phyloP scores from a whole-genome alignment of 92 coral and sea anemone genomes.

The Umimayanthus kanabou region DNA sequence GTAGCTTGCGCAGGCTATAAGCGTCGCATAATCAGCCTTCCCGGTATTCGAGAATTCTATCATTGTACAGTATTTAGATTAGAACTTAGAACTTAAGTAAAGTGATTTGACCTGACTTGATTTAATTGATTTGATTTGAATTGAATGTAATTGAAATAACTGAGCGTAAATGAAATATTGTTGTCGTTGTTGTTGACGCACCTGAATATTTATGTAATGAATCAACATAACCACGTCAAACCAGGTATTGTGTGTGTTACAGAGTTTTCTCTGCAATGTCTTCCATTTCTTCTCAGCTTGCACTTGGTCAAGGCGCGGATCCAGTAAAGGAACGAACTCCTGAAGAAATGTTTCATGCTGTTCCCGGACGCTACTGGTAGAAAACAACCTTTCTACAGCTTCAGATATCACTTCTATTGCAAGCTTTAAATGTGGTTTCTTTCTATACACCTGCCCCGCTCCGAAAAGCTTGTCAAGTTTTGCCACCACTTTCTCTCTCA shows the following conservation, averaged over 20 bases:
- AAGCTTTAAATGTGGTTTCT: neutral
- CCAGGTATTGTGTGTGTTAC: constrained; percentile 6
- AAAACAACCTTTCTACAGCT: neutral
- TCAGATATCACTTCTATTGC: neutral
- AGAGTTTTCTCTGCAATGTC: constrained; percentile 3
- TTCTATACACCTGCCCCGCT: neutral
- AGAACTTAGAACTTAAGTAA: too few species aligned
- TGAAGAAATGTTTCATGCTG: neutral
- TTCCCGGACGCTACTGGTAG: neutral
- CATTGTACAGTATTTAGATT: too few species aligned
- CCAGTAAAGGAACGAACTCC: neutral
- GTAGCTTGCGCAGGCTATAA: too few species aligned
- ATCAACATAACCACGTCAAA: neutral
- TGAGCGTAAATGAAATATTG: too few species aligned
- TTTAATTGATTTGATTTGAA: too few species aligned
- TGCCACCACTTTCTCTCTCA: neutral
- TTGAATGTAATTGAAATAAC: too few species aligned
- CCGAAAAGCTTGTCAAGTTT: neutral
- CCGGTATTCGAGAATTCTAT: too few species aligned
- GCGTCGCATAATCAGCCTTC: too few species aligned
- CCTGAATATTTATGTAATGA: constrained; percentile 21
- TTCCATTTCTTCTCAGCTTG: neutral
- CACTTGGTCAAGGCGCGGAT: neutral
- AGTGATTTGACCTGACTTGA: too few species aligned
- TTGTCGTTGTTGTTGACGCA: neutral